A percentile compares a stretch with the other conserved stretches of the same genome.
Conservation (phyloP, 2,113 vertebrate genomes). For the Tetraodon nigroviridis region DNA sequence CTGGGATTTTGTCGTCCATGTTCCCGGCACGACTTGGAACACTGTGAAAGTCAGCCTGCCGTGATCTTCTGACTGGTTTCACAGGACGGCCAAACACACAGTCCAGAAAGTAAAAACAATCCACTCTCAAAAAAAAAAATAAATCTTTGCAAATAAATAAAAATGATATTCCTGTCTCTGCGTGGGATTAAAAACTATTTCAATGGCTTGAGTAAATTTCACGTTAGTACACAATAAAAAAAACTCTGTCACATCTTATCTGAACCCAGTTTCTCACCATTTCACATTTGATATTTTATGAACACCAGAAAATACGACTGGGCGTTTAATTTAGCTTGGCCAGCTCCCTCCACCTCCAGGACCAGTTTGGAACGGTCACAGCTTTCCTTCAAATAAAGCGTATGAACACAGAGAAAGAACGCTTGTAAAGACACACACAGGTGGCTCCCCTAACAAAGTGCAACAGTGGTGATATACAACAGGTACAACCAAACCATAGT, state of each 20-base stretch:
- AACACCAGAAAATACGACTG: not conserved
- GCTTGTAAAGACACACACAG: not conserved
- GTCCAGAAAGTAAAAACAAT: not conserved
- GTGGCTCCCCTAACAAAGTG: not conserved
- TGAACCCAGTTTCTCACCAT: not conserved
- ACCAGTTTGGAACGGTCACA: too few relatives aligned
- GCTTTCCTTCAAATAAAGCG: not conserved
- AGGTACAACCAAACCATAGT: too few relatives aligned
- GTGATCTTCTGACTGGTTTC: not conserved
- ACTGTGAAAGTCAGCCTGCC: too few relatives aligned
- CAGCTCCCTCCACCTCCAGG: too few relatives aligned
- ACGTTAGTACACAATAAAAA: not conserved
- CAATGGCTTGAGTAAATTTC: not conserved
- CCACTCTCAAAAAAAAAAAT: not conserved
- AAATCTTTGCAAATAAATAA: not conserved
- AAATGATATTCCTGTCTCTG: too few relatives aligned
- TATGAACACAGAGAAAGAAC: not conserved
- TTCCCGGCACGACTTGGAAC: too few relatives aligned
- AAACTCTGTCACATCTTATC: not conserved
- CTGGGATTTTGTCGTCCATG: slow-evolving; percentile 7
- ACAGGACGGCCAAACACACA: not conserved
- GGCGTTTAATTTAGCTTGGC: too few relatives aligned
- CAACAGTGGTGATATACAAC: not conserved
- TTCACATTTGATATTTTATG: not conserved
- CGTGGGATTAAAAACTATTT: not conserved